Evolutionary conservation across 2,113 vertebrate species (phyloP), one percentile per base, ranked within the genome.

Genomic region (Jaculus jaculus): DNA sequence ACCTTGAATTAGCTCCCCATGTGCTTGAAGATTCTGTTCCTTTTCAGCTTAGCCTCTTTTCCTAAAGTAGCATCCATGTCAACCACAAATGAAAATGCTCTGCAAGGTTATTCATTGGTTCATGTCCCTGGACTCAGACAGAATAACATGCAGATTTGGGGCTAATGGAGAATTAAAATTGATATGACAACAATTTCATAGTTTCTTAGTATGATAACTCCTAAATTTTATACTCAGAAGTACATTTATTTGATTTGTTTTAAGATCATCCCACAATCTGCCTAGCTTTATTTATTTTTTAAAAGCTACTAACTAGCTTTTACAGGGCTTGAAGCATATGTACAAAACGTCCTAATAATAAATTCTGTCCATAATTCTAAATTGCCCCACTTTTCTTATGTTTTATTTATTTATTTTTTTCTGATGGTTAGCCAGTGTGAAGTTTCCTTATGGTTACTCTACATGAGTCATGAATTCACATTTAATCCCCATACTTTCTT

Each of bases 181-280:
- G 42, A 61, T 26, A 84, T 68, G 32, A 54, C 8, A 92, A 69
- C 3, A 51, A 73, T 73, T 87, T 90, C 47, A 32, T 73, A 15
- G 51, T 51, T 60, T 90, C n/a, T 73, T 68, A 78, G 24, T 77
- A 85, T 9, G 26, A 73, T 78, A 96, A 66, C 65, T 87, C 79
- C 42, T 66, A 74, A 66, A 20, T 87, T 68, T 81, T 78, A 51
- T 82, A 47, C 81, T 84, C 34, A 16, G 60, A 92, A 83, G 18
- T 90, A 42, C 3, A 72, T 34, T 1, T 39, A 69, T 42, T 88
- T 83, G 54, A 51, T 87, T 87, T 75, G 11, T 28, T 71, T 3
- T 42, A 65, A 51, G 61, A 60, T n/a, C 13, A 4, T 61, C 58
- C 18, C 63, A 20, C 60, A 82, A 73, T 7, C 20, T 77, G 7